Evolutionary conservation across 2,113 vertebrate species (phyloP).

Genomic region (Prietella phreatophila): DNA sequence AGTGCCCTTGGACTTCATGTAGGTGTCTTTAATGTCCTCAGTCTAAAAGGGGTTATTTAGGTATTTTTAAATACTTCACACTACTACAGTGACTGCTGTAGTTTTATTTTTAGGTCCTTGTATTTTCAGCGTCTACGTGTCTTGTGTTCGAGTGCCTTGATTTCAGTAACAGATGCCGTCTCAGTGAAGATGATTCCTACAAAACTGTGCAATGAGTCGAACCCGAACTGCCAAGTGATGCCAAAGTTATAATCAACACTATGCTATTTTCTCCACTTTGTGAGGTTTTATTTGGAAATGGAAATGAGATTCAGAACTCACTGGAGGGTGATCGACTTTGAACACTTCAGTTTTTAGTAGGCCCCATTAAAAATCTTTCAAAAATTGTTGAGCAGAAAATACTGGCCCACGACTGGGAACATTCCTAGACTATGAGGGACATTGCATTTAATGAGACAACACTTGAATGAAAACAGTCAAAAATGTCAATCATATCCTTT

Average conservation of each 20-base stretch:
- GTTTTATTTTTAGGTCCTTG: neutral
- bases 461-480: constrained; percentile 49
- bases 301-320: constrained; percentile 40
- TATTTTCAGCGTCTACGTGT: neutral
- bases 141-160: constrained; percentile 15
- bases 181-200: constrained; percentile 50
- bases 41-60: neutral
- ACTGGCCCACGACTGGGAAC: constrained; percentile 49
- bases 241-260: constrained; percentile 58
- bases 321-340: constrained; percentile 51
- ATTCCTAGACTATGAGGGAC: constrained; percentile 58
- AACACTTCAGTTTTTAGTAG: constrained; percentile 46
- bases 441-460: constrained; percentile 53
- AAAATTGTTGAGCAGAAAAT: constrained; percentile 53
- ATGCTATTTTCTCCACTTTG: constrained; percentile 54
- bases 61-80: neutral
- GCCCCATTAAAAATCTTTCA: constrained; percentile 54
- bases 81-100: neutral
- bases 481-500: constrained; percentile 45
- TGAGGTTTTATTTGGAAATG: constrained; percentile 61
- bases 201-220: constrained; percentile 50
- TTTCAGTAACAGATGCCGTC: constrained; percentile 53
- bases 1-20: neutral
- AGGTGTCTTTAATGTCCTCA: neutral
- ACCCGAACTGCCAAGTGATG: constrained; percentile 36